Evolutionary conservation across 2,113 vertebrate species (phyloP).

Genomic region (Calonectris borealis): DNA sequence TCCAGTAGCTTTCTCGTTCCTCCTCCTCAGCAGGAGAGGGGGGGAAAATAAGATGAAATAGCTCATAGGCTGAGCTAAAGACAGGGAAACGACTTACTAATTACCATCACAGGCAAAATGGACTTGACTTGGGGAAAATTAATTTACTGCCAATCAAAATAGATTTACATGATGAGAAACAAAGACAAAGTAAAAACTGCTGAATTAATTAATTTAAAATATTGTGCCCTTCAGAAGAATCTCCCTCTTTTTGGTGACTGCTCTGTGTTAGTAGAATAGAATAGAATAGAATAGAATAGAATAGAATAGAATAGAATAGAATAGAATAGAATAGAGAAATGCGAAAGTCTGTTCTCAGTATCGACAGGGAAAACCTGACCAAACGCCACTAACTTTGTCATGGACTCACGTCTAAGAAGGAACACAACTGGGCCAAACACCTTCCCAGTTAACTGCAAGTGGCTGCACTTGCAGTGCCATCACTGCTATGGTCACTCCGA

Average conservation of each 20-base stretch:
- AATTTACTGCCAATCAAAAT: neutral
- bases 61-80: neutral
- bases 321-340: neutral
- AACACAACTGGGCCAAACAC: neutral
- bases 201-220: neutral
- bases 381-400: neutral
- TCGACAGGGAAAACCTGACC: neutral
- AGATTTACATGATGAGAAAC: neutral
- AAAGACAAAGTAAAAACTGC: neutral
- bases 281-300: neutral
- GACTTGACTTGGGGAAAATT: neutral
- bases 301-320: neutral
- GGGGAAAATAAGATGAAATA: neutral
- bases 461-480: neutral
- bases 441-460: neutral
- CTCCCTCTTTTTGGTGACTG: neutral
- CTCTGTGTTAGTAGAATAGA: neutral
- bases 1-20: neutral
- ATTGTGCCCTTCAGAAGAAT: neutral
- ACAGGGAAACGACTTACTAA: neutral
- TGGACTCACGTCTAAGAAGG: neutral
- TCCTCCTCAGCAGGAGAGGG: neutral
- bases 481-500: neutral
- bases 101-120: accelerated
- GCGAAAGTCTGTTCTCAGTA: neutral